Base-by-base conservation (phyloP, 1,140 invertebrate species). In the Neodiprion virginianus region DNA sequence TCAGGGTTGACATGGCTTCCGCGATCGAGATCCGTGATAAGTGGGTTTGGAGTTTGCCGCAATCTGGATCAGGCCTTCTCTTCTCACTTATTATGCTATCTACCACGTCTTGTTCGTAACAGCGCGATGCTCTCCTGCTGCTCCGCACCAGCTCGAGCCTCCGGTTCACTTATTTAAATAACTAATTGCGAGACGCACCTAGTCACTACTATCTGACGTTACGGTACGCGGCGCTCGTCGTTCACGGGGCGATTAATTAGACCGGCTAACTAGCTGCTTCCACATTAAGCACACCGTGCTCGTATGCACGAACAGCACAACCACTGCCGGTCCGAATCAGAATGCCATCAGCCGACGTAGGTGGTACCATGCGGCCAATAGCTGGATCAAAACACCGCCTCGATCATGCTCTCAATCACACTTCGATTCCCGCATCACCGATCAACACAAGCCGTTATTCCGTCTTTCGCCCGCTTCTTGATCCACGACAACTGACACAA, bases 141-240 rank as follows among this genome's bases (percentile, higher is more conserved):
- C 17, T 21, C 17, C 17, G 17, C 17, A 21, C 17, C 17, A 21
- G 17, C 17, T 21, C 17, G 17, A 21, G 17, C 17, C 17, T 21
- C 10, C 23, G 67, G 12, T 21, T 12, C 12, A 75, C 40, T 69
- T 79, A 81, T 81, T 79, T 80, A 75, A 80, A 79, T 79, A 82
- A 79, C 77, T 82, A 75, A 80, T 79, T 80, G 78, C 77, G 68
- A 23, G 73, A 74, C 72, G 23, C 49, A 47, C 48, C 48, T 72
- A 2, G n/a, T 53, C 50, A 53, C 50, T 53, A 14, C 1, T 10
- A 11, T 53, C 10, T 53, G n/a, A 53, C 10, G 10, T 53, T 1
- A 14, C 10, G 50, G 50, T 53, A 53, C n/a, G 10, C 2, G 17
- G n/a, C n/a, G 50, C n/a, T 53, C 50, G 50, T 11, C 10, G 10